Base-by-base conservation (phyloP, 2,797 vertebrate species). In the Micrastur ruficollis region DNA sequence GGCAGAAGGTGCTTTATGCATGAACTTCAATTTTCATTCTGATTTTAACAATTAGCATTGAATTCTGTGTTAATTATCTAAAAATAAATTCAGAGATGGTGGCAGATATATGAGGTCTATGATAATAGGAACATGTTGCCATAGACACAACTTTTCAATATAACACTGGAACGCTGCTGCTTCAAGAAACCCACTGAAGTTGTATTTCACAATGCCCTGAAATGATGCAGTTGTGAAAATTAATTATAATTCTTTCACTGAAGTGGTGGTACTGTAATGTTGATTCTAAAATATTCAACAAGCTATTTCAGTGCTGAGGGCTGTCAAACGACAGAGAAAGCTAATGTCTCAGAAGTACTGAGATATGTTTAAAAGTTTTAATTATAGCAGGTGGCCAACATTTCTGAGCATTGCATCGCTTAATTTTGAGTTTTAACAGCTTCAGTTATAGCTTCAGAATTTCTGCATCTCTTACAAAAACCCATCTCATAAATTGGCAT, bases 91-190 rank as follows among this genome's bases (percentile, higher is more conserved):
- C 79, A 88, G 78, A 91, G 93, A 89, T 96, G 31, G 83, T 76
- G 26, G 81, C 93, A 92, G 94, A 90, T 96, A 89, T 91, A 94
- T 53, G 83, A 96, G 86, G 89, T 95, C 97, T 95, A 40, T 91
- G 90, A 66, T 93, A 97, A 97, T 94, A 95, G 76, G 62, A 91
- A 32, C 70, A 84, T 95, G 97, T 98, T 98, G 93, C 97, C 98
- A 98, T 98, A 98, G 98, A 97, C 97, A 97, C 97, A 27, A 96
- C 56, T 82, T 93, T 97, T 97, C 95, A 96, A 20, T 80, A 84
- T 95, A 95, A 96, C 93, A 95, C 38, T 14, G 29, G 88, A 91
- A 73, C 14, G 40, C 49, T 96, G 92, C 90, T 94, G 86, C 49
- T 42, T 84, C 96, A 91, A 97, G 95, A 80, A 96, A 93, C 36